These are phyloP conservation scores for Cryptophagus acutangulus DNA, from an alignment of 2,888 invertebrate genomes.

Conservation along the genomic window DNA sequence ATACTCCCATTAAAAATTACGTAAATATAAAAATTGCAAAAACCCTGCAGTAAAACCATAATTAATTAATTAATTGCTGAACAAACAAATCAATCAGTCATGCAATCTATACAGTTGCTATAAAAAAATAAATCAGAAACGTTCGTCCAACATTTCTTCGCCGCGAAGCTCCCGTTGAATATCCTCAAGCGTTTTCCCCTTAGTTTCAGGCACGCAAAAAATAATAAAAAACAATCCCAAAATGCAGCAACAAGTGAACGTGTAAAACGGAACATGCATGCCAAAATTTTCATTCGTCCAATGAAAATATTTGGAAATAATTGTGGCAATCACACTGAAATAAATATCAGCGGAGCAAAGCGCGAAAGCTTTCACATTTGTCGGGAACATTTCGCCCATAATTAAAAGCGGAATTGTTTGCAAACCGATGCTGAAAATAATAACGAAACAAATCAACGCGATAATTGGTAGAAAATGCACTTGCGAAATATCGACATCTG, in stretches of 20 bases:
- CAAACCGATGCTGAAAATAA: constrained; percentile 52
- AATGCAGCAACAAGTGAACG: constrained; percentile 45
- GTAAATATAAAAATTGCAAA: constrained; percentile 17
- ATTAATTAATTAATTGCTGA: constrained; percentile 2
- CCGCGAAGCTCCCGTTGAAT: constrained; percentile 43
- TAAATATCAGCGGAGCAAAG: constrained; percentile 53
- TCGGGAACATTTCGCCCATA: constrained; percentile 54
- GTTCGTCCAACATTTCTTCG: constrained; percentile 16
- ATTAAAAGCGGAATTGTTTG: constrained; percentile 52
- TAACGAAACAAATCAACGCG: constrained; percentile 49
- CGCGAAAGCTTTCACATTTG: constrained; percentile 54
- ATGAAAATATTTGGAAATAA: constrained; percentile 50
- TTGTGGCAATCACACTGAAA: constrained; percentile 49
- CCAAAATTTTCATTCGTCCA: constrained; percentile 44
- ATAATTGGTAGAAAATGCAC: constrained; percentile 47
- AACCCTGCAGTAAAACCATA: too few species aligned
- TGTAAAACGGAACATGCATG: constrained; percentile 48
- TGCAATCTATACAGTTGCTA: constrained; percentile 1
- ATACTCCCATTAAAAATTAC: too few species aligned
- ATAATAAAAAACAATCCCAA: constrained; percentile 46
- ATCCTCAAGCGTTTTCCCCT: constrained; percentile 51
- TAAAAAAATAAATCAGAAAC: too few species aligned
- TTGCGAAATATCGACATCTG: constrained; percentile 37
- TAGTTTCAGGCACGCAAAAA: constrained; percentile 51
- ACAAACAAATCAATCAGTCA: constrained; percentile 2